A percentile compares a stretch with the other conserved stretches of the same genome.
Evolutionary conservation across 30 jellyfish, hydroid and myxozoan genomes (phyloP).

Genomic region (Morbakka virulenta): DNA sequence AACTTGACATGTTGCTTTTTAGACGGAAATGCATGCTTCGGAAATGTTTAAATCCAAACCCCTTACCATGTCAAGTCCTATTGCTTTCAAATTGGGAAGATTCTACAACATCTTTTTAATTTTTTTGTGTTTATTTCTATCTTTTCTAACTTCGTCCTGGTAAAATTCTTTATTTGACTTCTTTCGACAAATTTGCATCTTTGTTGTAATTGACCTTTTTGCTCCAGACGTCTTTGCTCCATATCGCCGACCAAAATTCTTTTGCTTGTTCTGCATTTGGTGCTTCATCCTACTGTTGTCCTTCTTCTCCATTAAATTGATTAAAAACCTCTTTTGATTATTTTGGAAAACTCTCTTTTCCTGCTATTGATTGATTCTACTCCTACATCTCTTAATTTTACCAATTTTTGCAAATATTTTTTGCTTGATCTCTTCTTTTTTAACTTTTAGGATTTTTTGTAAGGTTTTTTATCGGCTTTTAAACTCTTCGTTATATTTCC

Average conservation of each 20-base stretch:
- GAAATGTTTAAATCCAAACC: conserved; percentile 8
- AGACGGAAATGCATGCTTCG: conserved; percentile 23
- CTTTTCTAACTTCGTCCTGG: conserved; percentile 8
- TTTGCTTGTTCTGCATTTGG: conserved; percentile 19
- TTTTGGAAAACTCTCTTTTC: too few species aligned
- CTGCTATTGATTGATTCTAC: conserved; percentile 9
- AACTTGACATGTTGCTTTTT: not conserved
- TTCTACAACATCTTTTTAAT: conserved; percentile 1
- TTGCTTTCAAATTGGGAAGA: conserved; percentile 16
- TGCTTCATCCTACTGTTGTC: not conserved
- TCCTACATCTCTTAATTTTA: conserved; percentile 1
- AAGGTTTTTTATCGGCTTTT: conserved; percentile 2
- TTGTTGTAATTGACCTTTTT: conserved; percentile 5
- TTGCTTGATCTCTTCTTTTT: too few species aligned
- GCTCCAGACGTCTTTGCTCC: too few species aligned
- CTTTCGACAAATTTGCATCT: conserved; percentile 14
- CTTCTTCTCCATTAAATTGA: not conserved
- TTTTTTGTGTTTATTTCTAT: conserved; percentile 2
- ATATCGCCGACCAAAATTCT: conserved; percentile 28
- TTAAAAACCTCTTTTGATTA: conserved; percentile 10
- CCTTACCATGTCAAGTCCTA: conserved; percentile 16
- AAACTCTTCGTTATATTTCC: conserved; percentile 3
- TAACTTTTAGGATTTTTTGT: not conserved
- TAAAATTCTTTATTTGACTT: not conserved
- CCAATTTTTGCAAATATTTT: not conserved